Evolutionary conservation across 2,113 vertebrate genomes (phyloP), one percentile per base, ranked within the genome.

Genomic region (Theropithecus gelada): DNA sequence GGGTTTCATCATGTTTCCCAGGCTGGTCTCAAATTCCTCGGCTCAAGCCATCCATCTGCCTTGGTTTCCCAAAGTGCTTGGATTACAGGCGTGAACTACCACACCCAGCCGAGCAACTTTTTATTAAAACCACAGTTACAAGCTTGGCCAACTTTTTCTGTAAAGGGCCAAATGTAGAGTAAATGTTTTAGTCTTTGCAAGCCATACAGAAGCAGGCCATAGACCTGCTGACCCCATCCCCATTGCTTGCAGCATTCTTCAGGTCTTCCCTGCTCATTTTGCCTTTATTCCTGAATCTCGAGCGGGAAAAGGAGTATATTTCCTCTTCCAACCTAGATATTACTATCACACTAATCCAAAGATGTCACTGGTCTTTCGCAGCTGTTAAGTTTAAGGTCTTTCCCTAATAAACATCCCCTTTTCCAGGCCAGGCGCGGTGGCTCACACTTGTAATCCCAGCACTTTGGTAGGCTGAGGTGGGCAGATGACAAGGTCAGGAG

Each of bases 281-380:
- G 78, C 88, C 70, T 75, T 4, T 72, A 78, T 89, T 90, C 52
- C 73, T 93, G 40, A 97, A 88, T 88, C 72, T 48, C 50, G 87
- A 87, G 72, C 22, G 30, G n/a, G 79, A 38, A 89, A 97, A 80
- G 55, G 68, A 59, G 22, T 68, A 61, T 22, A 25, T 86, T 94
- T 96, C 8, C 11, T 92, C 13, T 18, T 10, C 83, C 93, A 88
- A 48, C 73, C 52, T 96, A n/a, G 22, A 83, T 59, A 27, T 12
- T 80, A 40, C 48, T 97, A 57, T 76, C 94, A 89, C 81, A 85
- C 88, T 90, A 79, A 68, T 89, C 75, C 48, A 48, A 48, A 95
- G 43, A 48, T 97, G 43, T 95, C n/a, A 90, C 25, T 95, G 55
- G 73, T 88, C 52, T 96, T 96, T 84, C 50, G 25, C n/a, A 95